Conservation (phyloP, 2,113 vertebrate genomes). For the Pterocles orientalis region DNA sequence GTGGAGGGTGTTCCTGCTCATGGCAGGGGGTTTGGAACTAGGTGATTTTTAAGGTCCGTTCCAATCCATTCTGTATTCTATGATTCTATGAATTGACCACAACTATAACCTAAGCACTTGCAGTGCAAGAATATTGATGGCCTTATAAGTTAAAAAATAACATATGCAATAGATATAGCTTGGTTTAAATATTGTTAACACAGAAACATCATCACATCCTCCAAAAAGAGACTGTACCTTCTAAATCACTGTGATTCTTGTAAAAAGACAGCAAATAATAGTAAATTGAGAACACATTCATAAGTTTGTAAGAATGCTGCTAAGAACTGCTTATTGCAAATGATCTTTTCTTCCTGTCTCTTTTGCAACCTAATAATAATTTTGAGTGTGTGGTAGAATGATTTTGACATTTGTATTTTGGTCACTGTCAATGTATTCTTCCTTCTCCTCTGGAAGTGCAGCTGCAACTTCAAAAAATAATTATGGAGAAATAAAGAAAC, state of each 20-base stretch:
- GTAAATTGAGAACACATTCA: neutral
- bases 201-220: neutral
- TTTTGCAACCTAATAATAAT: neutral
- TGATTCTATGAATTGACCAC: neutral
- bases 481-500: neutral
- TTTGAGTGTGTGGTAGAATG: neutral
- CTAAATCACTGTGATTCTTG: neutral
- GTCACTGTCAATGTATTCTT: neutral
- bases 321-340: neutral
- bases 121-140: neutral
- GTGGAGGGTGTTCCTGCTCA: too few species aligned
- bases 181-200: neutral
- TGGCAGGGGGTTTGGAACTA: too few species aligned
- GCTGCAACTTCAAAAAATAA: neutral
- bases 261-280: neutral
- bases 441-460: neutral
- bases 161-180: neutral
- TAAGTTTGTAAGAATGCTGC: neutral
- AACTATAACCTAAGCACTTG: neutral
- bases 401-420: neutral
- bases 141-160: neutral
- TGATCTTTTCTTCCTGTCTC: neutral
- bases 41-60: too few species aligned
- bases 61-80: too few species aligned
- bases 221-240: neutral